A percentile compares a stretch with the other conserved stretches of the same genome.
phyloP scores from a whole-genome alignment of 2,797 vertebrate species.

The Distichodus sexfasciatus region DNA sequence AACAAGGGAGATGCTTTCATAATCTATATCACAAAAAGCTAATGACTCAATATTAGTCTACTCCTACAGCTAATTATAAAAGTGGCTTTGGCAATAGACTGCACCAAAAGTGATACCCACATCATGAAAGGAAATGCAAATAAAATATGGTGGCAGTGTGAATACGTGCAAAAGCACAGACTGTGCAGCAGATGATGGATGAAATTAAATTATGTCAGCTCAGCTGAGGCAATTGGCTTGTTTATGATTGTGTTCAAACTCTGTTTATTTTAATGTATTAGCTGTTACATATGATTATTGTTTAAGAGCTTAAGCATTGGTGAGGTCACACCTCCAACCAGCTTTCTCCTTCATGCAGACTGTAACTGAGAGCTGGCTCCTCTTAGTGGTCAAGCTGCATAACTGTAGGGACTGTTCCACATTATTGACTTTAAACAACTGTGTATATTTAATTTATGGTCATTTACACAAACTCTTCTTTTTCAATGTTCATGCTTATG shows the following conservation, averaged over 20 bases:
- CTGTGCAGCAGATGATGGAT: not conserved
- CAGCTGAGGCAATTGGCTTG: not conserved
- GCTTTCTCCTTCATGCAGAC: not conserved
- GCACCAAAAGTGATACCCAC: slow-evolving; percentile 2
- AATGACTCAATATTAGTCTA: slow-evolving; percentile 22
- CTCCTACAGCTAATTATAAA: slow-evolving; percentile 24
- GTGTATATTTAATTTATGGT: not conserved
- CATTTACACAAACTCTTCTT: not conserved
- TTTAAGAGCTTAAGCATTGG: too few species aligned
- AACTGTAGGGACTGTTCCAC: not conserved
- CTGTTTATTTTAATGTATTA: not conserved
- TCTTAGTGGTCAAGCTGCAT: not conserved
- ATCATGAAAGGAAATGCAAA: slow-evolving; percentile 15
- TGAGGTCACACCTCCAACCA: not conserved
- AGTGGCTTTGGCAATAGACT: slow-evolving; percentile 1
- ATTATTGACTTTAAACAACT: not conserved
- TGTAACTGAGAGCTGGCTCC: slow-evolving; percentile 4
- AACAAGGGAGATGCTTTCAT: slow-evolving; percentile 35
- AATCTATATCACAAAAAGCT: slow-evolving; percentile 12
- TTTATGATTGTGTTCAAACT: not conserved
- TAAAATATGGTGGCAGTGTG: not conserved
- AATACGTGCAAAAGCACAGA: slow-evolving; percentile 28
- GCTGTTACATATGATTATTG: not conserved
- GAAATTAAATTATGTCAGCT: slow-evolving; percentile 9
- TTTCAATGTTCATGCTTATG: not conserved